A percentile compares a stretch with the other conserved stretches of the same genome.
These are phyloP conservation scores for Nebria brevicollis DNA, from an alignment of 2,888 invertebrate genomes.

Conservation along the genomic window DNA sequence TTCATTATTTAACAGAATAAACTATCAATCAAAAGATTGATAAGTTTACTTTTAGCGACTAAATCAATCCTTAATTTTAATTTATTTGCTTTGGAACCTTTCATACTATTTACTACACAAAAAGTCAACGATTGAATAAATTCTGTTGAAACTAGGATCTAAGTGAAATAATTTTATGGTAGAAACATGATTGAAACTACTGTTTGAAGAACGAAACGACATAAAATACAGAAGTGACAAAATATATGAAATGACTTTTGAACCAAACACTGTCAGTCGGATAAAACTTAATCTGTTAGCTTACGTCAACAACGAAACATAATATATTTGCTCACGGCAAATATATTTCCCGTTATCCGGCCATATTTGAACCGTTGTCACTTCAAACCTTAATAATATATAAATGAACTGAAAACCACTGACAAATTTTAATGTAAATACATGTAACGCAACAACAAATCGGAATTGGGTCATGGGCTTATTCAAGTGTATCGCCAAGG, in stretches of 20 bases:
- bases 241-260: too few species aligned
- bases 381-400: not conserved
- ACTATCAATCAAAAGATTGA: not conserved
- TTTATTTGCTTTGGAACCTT: too few species aligned
- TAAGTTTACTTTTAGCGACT: not conserved
- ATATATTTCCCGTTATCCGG: not conserved
- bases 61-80: not conserved
- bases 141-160: too few species aligned
- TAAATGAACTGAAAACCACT: not conserved
- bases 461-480: not conserved
- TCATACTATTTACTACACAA: too few species aligned
- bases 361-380: not conserved
- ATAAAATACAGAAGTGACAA: too few species aligned
- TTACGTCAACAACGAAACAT: not conserved
- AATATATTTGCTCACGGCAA: not conserved
- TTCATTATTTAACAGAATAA: not conserved
- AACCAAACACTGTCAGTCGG: not conserved
- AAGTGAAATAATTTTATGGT: too few species aligned
- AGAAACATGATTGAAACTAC: too few species aligned
- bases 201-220: too few species aligned
- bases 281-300: constrained; percentile 5
- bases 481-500: not conserved
- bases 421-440: not conserved
- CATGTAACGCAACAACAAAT: not conserved
- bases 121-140: too few species aligned